These are phyloP conservation scores for Rhodeus uyekii DNA, from an alignment of 2,797 vertebrate species.

Conservation along the genomic window DNA sequence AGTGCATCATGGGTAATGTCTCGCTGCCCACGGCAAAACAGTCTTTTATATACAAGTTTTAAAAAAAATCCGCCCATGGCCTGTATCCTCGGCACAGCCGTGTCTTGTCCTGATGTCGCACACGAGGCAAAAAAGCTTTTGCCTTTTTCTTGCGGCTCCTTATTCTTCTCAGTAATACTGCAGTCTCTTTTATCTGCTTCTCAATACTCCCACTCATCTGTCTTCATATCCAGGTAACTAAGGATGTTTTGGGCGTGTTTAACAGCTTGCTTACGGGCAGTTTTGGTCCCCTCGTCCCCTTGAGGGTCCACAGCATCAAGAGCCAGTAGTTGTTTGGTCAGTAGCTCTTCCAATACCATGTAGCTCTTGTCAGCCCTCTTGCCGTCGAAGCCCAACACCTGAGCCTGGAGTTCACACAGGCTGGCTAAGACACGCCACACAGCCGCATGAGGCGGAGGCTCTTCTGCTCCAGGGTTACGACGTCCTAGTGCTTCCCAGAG, in stretches of 20 bases:
- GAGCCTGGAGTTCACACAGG: constrained; percentile 89
- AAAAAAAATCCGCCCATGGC: constrained; percentile 46
- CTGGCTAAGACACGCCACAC: constrained; percentile 88
- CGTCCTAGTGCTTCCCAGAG: constrained; percentile 85
- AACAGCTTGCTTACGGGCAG: constrained; percentile 92
- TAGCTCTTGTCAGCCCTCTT: constrained; percentile 94
- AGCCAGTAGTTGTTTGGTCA: constrained; percentile 93
- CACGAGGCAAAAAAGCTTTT: constrained; percentile 50
- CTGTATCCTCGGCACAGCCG: constrained; percentile 10
- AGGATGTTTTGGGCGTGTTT: constrained; percentile 97
- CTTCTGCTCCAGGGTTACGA: constrained; percentile 74
- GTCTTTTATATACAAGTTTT: constrained; percentile 62
- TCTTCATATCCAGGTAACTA: constrained; percentile 96
- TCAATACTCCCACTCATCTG: constrained; percentile 97
- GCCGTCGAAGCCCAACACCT: constrained; percentile 91
- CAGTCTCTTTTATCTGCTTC: not conserved
- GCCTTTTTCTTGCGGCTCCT: constrained; percentile 14
- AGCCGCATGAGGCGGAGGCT: constrained; percentile 81
- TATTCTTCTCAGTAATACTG: constrained; percentile 6
- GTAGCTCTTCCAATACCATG: constrained; percentile 91
- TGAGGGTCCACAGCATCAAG: constrained; percentile 95
- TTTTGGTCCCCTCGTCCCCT: constrained; percentile 88
- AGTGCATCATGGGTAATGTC: constrained; percentile 71
- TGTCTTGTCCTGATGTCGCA: not conserved
- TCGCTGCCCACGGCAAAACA: constrained; percentile 30